These are phyloP conservation scores for Onychomys torridus DNA, from an alignment of 2,797 vertebrate genomes.

Conservation along the genomic window DNA sequence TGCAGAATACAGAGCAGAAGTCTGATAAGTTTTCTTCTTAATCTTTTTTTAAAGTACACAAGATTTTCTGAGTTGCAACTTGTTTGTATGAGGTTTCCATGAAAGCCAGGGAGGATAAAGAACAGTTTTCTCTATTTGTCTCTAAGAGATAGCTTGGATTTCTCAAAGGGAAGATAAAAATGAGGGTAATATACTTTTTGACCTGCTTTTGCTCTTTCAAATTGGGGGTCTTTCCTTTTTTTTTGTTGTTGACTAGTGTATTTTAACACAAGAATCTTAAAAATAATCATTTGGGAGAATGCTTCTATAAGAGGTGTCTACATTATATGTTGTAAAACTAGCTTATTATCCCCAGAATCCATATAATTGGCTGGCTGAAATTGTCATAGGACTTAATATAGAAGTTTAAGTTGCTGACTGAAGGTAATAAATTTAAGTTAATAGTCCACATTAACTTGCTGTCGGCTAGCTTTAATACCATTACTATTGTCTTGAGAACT, in stretches of 20 bases:
- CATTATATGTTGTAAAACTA: neutral
- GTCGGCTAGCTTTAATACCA: neutral
- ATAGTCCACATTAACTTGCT: neutral
- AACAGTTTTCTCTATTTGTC: neutral
- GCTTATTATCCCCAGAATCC: neutral
- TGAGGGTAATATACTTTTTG: conserved; percentile 26
- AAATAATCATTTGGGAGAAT: neutral
- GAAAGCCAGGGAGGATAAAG: neutral
- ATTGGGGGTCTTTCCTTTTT: neutral
- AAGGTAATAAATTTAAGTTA: conserved; percentile 19
- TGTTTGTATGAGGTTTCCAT: neutral
- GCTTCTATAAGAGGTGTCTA: neutral
- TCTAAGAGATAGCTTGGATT: conserved; percentile 45
- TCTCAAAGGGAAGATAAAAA: conserved; percentile 41
- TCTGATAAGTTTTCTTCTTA: neutral
- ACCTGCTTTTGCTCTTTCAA: conserved; percentile 54
- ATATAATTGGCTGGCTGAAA: neutral
- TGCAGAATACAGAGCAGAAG: neutral
- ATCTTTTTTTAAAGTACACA: neutral
- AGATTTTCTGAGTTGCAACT: neutral
- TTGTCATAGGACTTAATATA: neutral
- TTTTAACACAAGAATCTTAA: neutral
- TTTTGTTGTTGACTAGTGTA: neutral
- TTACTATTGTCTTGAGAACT: conserved; percentile 33
- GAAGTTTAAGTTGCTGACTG: neutral